Conservation (phyloP, 2,113 vertebrate species). For the Engystomops pustulosus region DNA sequence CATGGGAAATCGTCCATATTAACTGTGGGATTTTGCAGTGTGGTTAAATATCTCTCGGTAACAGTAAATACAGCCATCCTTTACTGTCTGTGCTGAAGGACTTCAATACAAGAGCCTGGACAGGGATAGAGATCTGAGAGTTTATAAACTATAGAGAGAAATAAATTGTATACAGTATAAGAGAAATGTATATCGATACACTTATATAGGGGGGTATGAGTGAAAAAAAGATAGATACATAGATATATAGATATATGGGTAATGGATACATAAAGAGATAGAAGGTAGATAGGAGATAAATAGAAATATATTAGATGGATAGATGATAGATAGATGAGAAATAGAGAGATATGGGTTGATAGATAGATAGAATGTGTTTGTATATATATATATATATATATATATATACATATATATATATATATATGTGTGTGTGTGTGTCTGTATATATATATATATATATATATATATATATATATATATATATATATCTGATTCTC, state of each 20-base stretch:
- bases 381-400: background rate
- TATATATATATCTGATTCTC: background rate
- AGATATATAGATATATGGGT: background rate
- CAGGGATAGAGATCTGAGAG: too few species aligned
- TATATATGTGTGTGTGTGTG: background rate
- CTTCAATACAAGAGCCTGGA: background rate
- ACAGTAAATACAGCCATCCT: background rate
- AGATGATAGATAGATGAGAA: background rate
- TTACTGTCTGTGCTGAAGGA: background rate
- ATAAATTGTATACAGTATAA: too few species aligned
- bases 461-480: background rate
- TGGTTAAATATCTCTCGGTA: slow-evolving; percentile 23
- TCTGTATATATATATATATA: too few species aligned
- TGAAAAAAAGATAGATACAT: background rate
- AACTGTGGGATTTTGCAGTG: slow-evolving; percentile 17
- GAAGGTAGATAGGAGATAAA: too few species aligned
- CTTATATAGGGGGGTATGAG: too few species aligned
- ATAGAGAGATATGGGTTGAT: background rate
- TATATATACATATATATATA: background rate
- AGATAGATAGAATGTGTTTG: too few species aligned
- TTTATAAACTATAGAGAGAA: too few species aligned
- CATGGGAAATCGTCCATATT: slow-evolving; percentile 72
- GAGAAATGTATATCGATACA: too few species aligned
- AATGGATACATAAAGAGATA: background rate
- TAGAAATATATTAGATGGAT: background rate